phyloP scores from a whole-genome alignment of 2,888 invertebrate genomes.

The Cantharis flavilabris region DNA sequence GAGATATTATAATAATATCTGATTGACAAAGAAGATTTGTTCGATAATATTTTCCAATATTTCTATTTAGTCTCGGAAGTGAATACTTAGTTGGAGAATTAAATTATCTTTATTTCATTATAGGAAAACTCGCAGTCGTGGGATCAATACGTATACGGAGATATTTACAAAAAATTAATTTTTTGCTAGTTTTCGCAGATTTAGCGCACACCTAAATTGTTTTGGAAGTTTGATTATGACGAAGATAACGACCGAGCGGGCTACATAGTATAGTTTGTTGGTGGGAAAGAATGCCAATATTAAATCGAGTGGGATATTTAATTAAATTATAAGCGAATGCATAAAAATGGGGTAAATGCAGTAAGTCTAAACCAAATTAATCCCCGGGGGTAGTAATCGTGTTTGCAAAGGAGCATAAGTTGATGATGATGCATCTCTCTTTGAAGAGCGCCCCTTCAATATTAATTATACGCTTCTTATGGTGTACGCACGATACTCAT shows the following conservation, averaged over 20 bases:
- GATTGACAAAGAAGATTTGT: too few species aligned
- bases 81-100: neutral
- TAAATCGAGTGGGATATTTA: neutral
- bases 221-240: neutral
- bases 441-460: conserved; percentile 20
- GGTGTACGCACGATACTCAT: conserved; percentile 16
- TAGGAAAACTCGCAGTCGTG: neutral
- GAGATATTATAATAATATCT: too few species aligned
- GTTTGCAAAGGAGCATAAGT: conserved; percentile 18
- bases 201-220: neutral
- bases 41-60: too few species aligned
- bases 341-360: neutral
- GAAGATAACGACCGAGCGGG: neutral
- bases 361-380: conserved; percentile 3
- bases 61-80: too few species aligned
- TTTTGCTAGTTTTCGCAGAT: neutral
- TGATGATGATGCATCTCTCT: conserved; percentile 7
- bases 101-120: neutral
- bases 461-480: conserved; percentile 22
- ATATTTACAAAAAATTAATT: too few species aligned
- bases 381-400: conserved; percentile 1
- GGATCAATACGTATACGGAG: neutral
- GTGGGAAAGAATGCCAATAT: neutral
- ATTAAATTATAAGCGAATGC: neutral
- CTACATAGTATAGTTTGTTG: neutral